Evolutionary conservation across 2,888 invertebrate species (phyloP), one percentile per base, ranked within the genome.

Genomic region (Malachius bipustulatus): DNA sequence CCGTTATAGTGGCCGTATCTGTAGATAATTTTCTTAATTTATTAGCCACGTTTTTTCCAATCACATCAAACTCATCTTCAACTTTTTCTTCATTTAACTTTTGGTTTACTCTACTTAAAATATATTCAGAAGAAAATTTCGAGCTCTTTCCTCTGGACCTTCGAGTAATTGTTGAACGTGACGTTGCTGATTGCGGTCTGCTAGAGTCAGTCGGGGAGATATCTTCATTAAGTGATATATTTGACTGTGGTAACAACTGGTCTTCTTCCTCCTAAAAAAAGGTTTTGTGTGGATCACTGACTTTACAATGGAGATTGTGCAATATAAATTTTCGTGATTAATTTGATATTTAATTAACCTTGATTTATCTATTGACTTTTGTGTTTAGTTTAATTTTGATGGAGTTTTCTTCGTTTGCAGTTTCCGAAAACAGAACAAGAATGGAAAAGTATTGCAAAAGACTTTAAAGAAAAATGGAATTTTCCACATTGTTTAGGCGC

Each of bases 391-490:
- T n/a, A n/a, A n/a, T n/a, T n/a, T n/a, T n/a, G n/a, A n/a, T n/a
- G n/a, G n/a, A n/a, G n/a, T n/a, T 14, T 11, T 34, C 4, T 34
- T 41, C 34, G 26, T 3, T 43, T 42, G 32, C 39, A 37, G 42
- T 28, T 43, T 34, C 37, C 40, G 4, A 27, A 36, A 34, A 41
- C 41, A 8, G 36, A 37, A 46, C 33, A 38, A 34, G 43, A 46
- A 15, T 46, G 41, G 46, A 42, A 16, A 37, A 28, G 24, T 36
- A 46, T 38, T 34, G 24, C 30, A 28, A 33, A 27, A 30, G 10
- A 30, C n/a, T 46, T 45, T 31, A 39, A n/a, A n/a, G n/a, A n/a
- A n/a, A n/a, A n/a, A n/a, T n/a, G n/a, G n/a, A n/a, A n/a, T n/a
- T n/a, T n/a, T n/a, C n/a, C n/a, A n/a, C n/a, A n/a, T n/a, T n/a